Percentiles rank a stretch among this genome's conserved stretches.
Evolutionary conservation across 2,888 invertebrate genomes (phyloP).

Genomic region (Eupsilia transversa): DNA sequence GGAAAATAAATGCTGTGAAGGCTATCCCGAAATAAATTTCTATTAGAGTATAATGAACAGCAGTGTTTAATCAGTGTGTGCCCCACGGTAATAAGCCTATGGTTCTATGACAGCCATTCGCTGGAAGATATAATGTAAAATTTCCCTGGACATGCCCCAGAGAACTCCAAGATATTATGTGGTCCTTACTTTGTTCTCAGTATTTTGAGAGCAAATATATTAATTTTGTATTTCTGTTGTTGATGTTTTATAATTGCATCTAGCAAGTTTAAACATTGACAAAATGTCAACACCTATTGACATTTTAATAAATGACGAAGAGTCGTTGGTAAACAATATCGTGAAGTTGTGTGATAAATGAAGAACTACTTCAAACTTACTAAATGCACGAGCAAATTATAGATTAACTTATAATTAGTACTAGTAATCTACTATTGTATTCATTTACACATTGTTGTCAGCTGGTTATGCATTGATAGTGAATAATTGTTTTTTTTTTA

Average conservation of each 20-base stretch:
- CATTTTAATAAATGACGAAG: background rate
- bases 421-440: constrained; percentile 27
- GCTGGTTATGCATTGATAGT: background rate
- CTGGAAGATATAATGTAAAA: no score
- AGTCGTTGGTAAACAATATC: background rate
- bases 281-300: background rate
- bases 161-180: no score
- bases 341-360: constrained; percentile 5
- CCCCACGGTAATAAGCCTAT: background rate
- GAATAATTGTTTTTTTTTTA: background rate
- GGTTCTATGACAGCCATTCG: background rate
- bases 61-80: background rate
- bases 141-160: no score
- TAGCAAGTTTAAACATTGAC: no score
- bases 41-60: background rate
- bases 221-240: background rate
- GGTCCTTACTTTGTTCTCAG: background rate
- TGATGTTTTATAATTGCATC: background rate
- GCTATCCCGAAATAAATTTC: no score
- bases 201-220: background rate
- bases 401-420: constrained; percentile 15
- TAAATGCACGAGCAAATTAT: background rate
- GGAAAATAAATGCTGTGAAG: background rate
- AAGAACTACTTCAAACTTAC: background rate
- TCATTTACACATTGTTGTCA: constrained; percentile 14